Conservation (phyloP, 2,113 vertebrate genomes). For the Zosterops lateralis region DNA sequence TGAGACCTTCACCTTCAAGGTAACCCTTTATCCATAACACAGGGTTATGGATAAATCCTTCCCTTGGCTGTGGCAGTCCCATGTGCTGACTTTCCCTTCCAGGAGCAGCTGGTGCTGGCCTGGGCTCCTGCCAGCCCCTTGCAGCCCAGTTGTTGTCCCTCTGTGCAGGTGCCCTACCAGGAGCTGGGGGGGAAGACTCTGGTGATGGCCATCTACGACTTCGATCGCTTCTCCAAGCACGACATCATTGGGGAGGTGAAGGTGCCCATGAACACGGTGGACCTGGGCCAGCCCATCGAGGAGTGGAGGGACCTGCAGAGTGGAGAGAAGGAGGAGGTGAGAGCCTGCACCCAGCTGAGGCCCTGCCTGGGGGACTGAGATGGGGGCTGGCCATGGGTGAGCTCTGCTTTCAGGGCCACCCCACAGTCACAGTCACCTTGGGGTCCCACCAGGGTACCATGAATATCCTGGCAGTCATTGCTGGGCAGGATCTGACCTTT, state of each 20-base stretch:
- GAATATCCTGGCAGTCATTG: background rate
- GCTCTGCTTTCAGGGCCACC: background rate
- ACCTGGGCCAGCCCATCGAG: conserved; percentile 93
- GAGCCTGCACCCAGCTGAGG: background rate
- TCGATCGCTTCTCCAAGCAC: conserved; percentile 97
- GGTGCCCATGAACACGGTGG: conserved; percentile 93
- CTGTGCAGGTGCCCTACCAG: conserved; percentile 89
- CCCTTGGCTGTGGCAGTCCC: rapidly evolving
- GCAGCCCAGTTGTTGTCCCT: background rate
- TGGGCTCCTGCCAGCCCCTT: background rate
- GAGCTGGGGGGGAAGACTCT: conserved; percentile 95
- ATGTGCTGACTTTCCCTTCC: background rate
- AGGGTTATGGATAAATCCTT: background rate
- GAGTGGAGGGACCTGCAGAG: conserved; percentile 96
- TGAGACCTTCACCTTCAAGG: conserved; percentile 95
- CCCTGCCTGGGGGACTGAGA: background rate
- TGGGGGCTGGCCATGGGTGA: background rate
- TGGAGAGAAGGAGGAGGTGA: conserved; percentile 94
- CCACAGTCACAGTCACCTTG: rapidly evolving
- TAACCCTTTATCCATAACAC: background rate
- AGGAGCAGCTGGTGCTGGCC: background rate
- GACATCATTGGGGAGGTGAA: conserved; percentile 95
- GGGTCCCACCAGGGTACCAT: background rate
- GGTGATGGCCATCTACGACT: conserved; percentile 97
- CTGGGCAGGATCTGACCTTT: background rate